Evolutionary conservation across 2,113 vertebrate species (phyloP).

Genomic region (Salvator merianae): DNA sequence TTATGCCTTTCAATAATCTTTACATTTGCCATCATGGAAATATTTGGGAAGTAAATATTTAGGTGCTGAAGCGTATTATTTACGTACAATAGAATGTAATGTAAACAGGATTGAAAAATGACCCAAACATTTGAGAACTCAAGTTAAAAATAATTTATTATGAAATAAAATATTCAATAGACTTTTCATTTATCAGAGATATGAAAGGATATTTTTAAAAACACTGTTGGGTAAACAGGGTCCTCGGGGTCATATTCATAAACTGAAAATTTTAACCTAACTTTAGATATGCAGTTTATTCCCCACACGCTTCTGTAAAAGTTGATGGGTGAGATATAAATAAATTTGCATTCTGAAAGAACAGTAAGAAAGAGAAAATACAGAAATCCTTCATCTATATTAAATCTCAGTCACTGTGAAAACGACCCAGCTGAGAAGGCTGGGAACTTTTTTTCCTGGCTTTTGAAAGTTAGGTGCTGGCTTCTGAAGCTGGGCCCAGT

Average conservation of each 20-base stretch:
- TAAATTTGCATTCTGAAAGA: not conserved
- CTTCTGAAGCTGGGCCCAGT: too few species aligned
- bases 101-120: slow-evolving; percentile 49
- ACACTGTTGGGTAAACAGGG: not conserved
- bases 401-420: not conserved
- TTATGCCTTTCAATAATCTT: slow-evolving; percentile 68
- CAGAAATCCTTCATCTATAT: not conserved
- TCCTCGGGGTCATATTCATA: not conserved
- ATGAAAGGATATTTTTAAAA: not conserved
- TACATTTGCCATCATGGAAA: slow-evolving; percentile 57
- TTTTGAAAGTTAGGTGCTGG: too few species aligned
- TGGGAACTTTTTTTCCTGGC: too few species aligned
- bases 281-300: not conserved
- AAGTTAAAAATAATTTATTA: slow-evolving; percentile 41
- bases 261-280: slow-evolving; percentile 10
- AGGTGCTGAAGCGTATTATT: slow-evolving; percentile 36
- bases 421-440: too few species aligned
- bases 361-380: not conserved
- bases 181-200: slow-evolving; percentile 25
- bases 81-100: slow-evolving; percentile 33
- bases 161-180: slow-evolving; percentile 31
- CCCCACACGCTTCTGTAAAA: not conserved
- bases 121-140: not conserved
- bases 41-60: slow-evolving; percentile 70
- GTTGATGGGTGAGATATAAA: too few species aligned